Percentiles rank a stretch among this genome's conserved stretches.
These are phyloP conservation scores for Parazoanthus swiftii DNA, from an alignment of 92 coral and sea anemone genomes.

Conservation along the genomic window DNA sequence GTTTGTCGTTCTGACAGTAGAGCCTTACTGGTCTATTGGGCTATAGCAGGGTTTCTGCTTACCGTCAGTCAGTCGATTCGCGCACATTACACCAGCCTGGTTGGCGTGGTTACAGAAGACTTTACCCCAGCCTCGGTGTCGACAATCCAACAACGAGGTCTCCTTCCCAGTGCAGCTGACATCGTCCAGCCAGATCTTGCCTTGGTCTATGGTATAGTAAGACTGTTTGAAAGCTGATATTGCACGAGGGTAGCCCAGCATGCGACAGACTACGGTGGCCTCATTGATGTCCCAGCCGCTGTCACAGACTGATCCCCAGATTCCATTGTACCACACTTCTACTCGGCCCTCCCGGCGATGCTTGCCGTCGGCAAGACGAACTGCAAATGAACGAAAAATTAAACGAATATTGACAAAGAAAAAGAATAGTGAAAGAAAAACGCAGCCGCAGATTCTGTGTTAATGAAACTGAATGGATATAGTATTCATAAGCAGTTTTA, in stretches of 20 bases:
- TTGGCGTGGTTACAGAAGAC: not conserved
- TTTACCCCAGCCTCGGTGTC: slow-evolving; percentile 15
- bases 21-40: no score
- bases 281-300: slow-evolving; percentile 28
- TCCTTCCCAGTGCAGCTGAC: slow-evolving; percentile 19
- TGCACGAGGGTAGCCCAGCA: slow-evolving; percentile 31
- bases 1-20: no score
- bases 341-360: slow-evolving; percentile 37
- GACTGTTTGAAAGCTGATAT: slow-evolving; percentile 12
- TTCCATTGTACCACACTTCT: slow-evolving; percentile 26
- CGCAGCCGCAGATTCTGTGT: not conserved
- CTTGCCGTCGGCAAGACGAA: slow-evolving; percentile 25
- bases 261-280: slow-evolving; percentile 28
- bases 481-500: no score
- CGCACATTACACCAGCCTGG: slow-evolving; percentile 18
- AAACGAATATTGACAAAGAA: not conserved
- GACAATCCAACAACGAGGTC: slow-evolving; percentile 7
- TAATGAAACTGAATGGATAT: not conserved
- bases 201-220: slow-evolving; percentile 17
- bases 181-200: slow-evolving; percentile 30
- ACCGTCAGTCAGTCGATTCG: not conserved
- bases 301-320: slow-evolving; percentile 29
- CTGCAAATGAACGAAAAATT: not conserved
- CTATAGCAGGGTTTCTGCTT: not conserved
- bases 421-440: not conserved